phyloP scores from a whole-genome alignment of 2,113 vertebrate genomes.

The Plecturocebus donacophilus region DNA sequence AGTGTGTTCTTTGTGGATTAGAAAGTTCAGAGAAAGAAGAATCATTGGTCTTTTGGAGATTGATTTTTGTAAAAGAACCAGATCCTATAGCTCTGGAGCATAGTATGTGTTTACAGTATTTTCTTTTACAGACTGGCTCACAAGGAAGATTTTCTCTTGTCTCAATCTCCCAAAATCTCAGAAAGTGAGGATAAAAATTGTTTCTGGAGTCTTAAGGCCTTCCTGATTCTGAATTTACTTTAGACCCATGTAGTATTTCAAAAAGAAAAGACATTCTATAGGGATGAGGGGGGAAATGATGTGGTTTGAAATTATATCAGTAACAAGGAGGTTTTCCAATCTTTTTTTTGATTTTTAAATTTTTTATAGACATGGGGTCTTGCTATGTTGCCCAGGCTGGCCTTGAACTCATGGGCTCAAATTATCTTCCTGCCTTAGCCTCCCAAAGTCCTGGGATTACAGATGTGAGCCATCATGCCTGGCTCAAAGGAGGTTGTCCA shows the following conservation, averaged over 20 bases:
- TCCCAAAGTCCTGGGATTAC: background rate
- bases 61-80: constrained; percentile 23
- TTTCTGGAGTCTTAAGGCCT: background rate
- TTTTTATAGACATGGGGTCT: background rate
- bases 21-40: constrained; percentile 33
- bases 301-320: background rate
- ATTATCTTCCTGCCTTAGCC: background rate
- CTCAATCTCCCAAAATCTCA: constrained; percentile 5
- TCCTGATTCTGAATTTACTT: background rate
- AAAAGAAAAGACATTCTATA: constrained; percentile 29
- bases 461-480: background rate
- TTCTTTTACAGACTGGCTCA: constrained; percentile 8
- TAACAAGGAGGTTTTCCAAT: constrained; percentile 1
- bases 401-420: background rate
- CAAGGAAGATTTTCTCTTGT: background rate
- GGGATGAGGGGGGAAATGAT: background rate
- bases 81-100: constrained; percentile 13
- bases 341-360: background rate
- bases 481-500: background rate
- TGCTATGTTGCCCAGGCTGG: background rate
- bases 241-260: background rate
- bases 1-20: background rate
- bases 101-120: background rate
- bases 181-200: background rate
- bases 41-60: background rate